These are phyloP conservation scores for Gymnobelideus leadbeateri DNA, from an alignment of 2,113 vertebrate genomes.

Conservation along the genomic window DNA sequence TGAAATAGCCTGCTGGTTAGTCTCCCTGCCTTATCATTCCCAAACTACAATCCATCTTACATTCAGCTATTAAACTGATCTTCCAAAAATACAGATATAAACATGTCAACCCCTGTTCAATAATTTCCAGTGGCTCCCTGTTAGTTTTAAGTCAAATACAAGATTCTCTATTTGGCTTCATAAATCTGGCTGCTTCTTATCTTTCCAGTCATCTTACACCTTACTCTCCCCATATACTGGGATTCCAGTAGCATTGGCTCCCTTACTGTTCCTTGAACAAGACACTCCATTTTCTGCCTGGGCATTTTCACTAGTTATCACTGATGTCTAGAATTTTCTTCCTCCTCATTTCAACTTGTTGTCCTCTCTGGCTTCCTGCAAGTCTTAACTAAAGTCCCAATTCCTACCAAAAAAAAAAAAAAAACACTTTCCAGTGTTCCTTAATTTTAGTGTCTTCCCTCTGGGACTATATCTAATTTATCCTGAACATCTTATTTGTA, in stretches of 20 bases:
- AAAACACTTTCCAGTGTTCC: too few species aligned
- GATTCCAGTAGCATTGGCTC: background rate
- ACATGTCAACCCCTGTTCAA: too few species aligned
- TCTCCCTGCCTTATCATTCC: background rate
- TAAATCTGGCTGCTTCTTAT: background rate
- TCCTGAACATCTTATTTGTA: background rate
- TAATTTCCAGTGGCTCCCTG: too few species aligned
- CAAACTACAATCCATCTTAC: too few species aligned
- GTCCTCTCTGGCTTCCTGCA: too few species aligned
- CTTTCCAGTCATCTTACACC: background rate
- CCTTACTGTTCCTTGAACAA: background rate
- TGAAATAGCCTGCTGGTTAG: background rate
- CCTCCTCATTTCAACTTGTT: background rate
- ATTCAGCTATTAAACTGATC: too few species aligned
- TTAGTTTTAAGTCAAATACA: too few species aligned
- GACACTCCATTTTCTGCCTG: background rate
- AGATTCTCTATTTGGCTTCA: background rate
- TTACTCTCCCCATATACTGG: background rate
- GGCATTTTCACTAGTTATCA: background rate
- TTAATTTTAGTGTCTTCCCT: background rate
- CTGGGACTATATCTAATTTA: background rate
- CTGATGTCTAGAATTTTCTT: background rate
- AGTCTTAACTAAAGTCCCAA: too few species aligned
- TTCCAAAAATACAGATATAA: too few species aligned
- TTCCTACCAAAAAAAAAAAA: too few species aligned